These are phyloP conservation scores for Brienomyrus brachyistius DNA, from an alignment of 2,113 vertebrate species.

Conservation along the genomic window DNA sequence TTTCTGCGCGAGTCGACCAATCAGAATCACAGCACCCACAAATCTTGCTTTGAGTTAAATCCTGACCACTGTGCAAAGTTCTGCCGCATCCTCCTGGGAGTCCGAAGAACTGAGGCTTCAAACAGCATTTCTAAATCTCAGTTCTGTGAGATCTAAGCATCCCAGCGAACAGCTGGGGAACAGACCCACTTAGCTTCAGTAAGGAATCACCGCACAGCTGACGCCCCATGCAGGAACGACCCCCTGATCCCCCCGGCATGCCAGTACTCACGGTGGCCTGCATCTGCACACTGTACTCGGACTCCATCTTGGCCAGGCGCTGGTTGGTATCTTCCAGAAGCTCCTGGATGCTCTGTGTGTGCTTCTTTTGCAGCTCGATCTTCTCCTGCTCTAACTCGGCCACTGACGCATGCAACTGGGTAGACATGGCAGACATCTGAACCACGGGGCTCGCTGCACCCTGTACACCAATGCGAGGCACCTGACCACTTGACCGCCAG, in stretches of 20 bases:
- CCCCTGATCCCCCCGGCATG: not conserved
- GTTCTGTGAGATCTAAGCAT: conserved; percentile 1
- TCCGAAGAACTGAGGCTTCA: not conserved
- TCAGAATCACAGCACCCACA: not conserved
- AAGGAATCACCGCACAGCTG: not conserved
- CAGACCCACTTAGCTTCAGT: conserved; percentile 7
- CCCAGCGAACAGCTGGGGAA: not conserved
- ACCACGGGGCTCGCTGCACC: not conserved
- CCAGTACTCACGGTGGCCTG: conserved; percentile 67
- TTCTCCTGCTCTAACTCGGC: conserved; percentile 89
- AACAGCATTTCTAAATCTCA: not conserved
- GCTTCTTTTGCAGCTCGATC: conserved; percentile 76
- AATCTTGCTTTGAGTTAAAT: not conserved
- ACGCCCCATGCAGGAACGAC: not conserved
- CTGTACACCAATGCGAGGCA: not conserved
- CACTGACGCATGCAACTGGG: conserved; percentile 71
- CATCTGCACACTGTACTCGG: conserved; percentile 67
- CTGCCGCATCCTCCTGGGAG: not conserved
- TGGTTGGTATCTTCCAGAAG: conserved; percentile 79
- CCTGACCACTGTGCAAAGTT: not conserved
- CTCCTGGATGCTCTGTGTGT: conserved; percentile 79
- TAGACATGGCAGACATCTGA: not conserved
- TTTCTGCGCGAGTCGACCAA: not conserved
- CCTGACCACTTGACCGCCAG: not conserved
- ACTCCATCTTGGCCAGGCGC: conserved; percentile 78